Base-by-base conservation (phyloP, 2,113 vertebrate species). In the Xenopus laevis region DNA sequence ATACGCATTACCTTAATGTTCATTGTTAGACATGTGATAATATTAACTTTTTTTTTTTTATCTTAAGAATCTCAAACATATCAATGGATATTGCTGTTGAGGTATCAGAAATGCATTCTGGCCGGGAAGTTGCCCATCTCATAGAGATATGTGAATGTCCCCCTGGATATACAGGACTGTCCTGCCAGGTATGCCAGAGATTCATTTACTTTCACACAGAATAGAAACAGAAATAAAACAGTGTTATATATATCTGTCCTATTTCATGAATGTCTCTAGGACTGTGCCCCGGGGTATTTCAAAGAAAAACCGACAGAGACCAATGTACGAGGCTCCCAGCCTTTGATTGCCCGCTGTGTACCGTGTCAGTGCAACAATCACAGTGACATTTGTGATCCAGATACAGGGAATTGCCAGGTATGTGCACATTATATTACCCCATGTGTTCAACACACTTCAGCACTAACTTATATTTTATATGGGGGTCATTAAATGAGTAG, bases 91-190 rank as follows among this genome's bases (percentile, higher is more conserved):
- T 87, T 7, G 93, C 93, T 11, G 78, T 90, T 33, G 88, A 92
- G 62, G 85, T 74, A 4, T 88, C 84, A 1, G 86, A 83, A 5
- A 82, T 65, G 63, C 82, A 85, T 18, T 63, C 78, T 0, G 81
- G 62, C 0, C 73, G 71, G 47, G 74, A 83, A 64, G 21, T 13
- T 16, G 94, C 94, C 13, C 83, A 65, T 47, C 80, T 90, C 27
- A 82, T 99, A 2, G 97, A 99, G 84, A 89, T 86, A 0, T 99
- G 97, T 16, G 20, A 81, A 55, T 99, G 97, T 80, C 96, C 96
- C n/a, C 60, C 72, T 20, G 95, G 95, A 58, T 92, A 96, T 6
- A 72, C 85, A 1, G 97, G 97, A 64, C 83, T 94, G 66, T 99
- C 97, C 1, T 99, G 97, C 78, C 96, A 99, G 97, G 96, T 99